Base-by-base conservation (phyloP, 2,888 invertebrate genomes). In the Aelia acuminata region DNA sequence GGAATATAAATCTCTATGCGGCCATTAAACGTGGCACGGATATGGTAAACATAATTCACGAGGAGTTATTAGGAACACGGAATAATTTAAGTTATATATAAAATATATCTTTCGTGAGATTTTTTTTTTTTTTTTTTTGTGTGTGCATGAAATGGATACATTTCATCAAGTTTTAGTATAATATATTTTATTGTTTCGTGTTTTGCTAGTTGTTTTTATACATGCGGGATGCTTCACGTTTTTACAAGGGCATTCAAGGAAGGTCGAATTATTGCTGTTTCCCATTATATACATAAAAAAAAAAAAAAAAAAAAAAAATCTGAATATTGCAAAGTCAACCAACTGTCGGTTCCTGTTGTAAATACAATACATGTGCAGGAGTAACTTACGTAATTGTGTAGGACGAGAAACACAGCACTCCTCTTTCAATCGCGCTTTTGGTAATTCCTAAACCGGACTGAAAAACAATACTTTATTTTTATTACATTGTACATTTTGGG, bases 51-150 rank as follows among this genome's bases (percentile, higher is more conserved):
- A 75, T 75, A 75, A 75, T 43, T 75, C 75, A 75, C 35, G 10
- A 43, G 39, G 11, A 75, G 35, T 75, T 75, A 75, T 75, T 75
- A 22, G 75, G 75, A 75, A 75, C 75, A 75, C 75, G 75, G 75
- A 75, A 75, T 75, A 75, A 39, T 43, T 39, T 75, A 39, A 39
- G 39, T 75, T 39, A 75, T 75, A 26, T 39, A 75, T 75, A 26
- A 57, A 26, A 57, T 57, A 57, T 57, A 26, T 57, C 57, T 57
- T 57, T 57, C 57, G 57, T 57, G 57, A 10, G 26, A 57, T 31
- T 57, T 57, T 57, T 31, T 57, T 57, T 26, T 26, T 53, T 26
- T 57, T 26, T 57, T 31, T 57, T 57, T 26, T 26, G n/a, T 26
- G 26, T 26, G 31, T 57, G 57, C 31, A 57, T 57, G 22, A 26